phyloP scores from a whole-genome alignment of 2,113 vertebrate genomes.

The Myotis davidii region DNA sequence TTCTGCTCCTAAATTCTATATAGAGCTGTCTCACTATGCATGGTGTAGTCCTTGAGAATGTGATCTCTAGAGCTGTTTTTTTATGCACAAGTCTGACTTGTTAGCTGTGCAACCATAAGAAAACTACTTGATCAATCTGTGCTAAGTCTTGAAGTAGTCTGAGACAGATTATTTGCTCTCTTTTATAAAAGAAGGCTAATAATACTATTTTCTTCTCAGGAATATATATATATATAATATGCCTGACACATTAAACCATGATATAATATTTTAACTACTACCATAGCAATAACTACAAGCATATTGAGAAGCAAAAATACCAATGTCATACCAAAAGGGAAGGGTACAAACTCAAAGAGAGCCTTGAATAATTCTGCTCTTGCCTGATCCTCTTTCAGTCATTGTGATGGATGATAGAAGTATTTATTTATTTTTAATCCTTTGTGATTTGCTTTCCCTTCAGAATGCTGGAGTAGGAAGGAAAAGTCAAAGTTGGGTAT shows the following conservation, averaged over 20 bases:
- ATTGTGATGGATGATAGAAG: not conserved
- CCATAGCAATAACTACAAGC: no score
- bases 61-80: not conserved
- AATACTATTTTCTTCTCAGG: not conserved
- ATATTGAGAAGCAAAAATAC: not conserved
- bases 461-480: not conserved
- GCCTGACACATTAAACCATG: not conserved
- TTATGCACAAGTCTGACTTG: not conserved
- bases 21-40: not conserved
- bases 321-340: not conserved
- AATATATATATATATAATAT: not conserved
- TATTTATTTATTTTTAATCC: not conserved
- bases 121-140: not conserved
- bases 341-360: not conserved
- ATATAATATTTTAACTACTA: not conserved
- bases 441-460: not conserved
- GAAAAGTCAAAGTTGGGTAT: not conserved
- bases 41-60: rapidly evolving
- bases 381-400: not conserved
- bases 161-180: not conserved
- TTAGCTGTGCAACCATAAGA: not conserved
- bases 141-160: not conserved
- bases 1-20: not conserved
- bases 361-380: not conserved
- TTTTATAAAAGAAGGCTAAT: not conserved